These are phyloP conservation scores for Siniperca obscura DNA, from an alignment of 2,797 vertebrate genomes.

Conservation along the genomic window DNA sequence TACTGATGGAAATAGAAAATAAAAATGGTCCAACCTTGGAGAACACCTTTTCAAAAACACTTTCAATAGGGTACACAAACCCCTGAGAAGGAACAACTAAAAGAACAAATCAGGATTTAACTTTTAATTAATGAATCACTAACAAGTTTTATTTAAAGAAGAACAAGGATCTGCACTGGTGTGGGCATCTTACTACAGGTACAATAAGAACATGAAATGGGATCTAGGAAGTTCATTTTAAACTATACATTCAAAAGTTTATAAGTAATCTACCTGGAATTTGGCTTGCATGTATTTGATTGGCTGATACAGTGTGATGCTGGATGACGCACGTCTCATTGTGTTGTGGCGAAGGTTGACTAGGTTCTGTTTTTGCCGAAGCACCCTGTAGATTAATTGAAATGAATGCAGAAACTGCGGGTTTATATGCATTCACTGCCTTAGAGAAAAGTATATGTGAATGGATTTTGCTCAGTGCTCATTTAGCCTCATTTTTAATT, in stretches of 20 bases:
- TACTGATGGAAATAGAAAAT: neutral
- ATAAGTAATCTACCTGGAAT: too few species aligned
- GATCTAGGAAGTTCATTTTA: neutral
- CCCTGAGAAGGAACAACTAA: neutral
- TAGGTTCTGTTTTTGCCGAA: neutral
- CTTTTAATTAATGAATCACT: neutral
- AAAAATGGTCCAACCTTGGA: neutral
- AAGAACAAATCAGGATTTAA: neutral
- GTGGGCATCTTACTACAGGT: neutral
- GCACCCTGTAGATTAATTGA: neutral
- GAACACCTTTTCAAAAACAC: neutral
- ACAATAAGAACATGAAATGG: neutral
- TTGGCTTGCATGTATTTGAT: neutral
- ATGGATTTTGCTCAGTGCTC: neutral
- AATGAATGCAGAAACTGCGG: neutral
- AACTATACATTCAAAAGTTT: neutral
- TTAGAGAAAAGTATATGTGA: neutral
- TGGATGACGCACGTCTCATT: neutral
- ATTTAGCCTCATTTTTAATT: neutral
- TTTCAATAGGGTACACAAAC: neutral
- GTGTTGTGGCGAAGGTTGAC: neutral
- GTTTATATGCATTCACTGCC: neutral
- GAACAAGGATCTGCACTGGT: neutral
- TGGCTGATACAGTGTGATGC: neutral
- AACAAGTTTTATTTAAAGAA: neutral